phyloP scores from a whole-genome alignment of 1,140 invertebrate species.

The Tetragonula clypearis region DNA sequence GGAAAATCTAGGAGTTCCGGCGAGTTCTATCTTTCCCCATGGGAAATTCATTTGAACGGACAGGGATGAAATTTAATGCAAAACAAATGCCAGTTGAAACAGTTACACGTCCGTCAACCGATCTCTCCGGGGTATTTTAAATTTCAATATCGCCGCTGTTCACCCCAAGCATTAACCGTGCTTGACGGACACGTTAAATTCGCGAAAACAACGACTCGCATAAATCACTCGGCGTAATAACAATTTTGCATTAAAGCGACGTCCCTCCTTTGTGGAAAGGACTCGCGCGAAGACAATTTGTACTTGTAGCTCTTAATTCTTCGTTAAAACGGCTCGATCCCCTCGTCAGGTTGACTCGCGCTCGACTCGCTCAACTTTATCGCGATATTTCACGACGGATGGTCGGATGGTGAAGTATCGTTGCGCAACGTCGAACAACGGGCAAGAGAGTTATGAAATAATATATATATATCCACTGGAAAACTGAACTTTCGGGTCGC shows the following conservation, averaged over 20 bases:
- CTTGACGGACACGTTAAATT: not conserved
- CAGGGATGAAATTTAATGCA: conserved; percentile 40
- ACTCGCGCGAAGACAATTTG: not conserved
- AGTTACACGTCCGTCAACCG: conserved; percentile 1
- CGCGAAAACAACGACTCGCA: not conserved
- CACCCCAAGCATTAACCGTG: not conserved
- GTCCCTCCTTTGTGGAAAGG: not conserved
- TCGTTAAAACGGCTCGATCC: not conserved
- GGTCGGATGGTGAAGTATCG: not conserved
- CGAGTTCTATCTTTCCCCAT: not conserved
- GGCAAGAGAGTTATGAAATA: not conserved
- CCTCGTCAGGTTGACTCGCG: not conserved
- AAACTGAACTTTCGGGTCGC: not conserved
- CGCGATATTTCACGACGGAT: not conserved
- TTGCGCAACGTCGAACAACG: no score
- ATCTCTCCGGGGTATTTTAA: conserved; percentile 21
- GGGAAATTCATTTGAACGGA: conserved; percentile 14
- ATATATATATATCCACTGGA: not conserved
- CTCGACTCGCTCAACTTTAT: not conserved
- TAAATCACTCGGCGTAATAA: not conserved
- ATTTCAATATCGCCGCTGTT: not conserved
- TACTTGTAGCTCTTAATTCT: not conserved
- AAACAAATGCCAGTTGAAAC: conserved; percentile 9
- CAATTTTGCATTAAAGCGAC: not conserved
- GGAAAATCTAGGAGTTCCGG: not conserved